These are phyloP conservation scores for Schmidtea mediterranea DNA, from an alignment of 1,140 invertebrate species.

Conservation along the genomic window DNA sequence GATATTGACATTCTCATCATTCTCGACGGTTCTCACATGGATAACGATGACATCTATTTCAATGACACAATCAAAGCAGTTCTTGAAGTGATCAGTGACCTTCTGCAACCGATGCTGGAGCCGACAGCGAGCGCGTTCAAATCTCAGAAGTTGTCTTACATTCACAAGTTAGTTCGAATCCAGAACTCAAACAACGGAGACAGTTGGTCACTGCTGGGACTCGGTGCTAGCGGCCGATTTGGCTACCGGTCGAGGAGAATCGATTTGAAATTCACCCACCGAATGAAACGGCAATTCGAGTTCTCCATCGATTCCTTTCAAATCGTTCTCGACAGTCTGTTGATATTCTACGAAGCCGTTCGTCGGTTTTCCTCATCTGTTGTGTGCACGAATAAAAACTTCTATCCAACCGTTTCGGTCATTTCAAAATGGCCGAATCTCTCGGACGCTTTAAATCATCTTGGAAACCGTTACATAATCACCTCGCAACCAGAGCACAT, in stretches of 20 bases:
- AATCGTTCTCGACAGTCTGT: conserved; percentile 77
- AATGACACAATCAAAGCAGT: too few relatives aligned
- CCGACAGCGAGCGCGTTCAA: too few relatives aligned
- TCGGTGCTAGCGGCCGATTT: conserved; percentile 46
- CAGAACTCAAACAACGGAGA: neutral
- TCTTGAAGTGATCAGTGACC: too few relatives aligned
- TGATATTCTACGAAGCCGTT: conserved; percentile 53
- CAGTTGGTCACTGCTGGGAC: conserved; percentile 72
- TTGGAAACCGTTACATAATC: conserved; percentile 69
- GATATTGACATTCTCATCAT: too few relatives aligned
- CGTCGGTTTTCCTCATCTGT: conserved; percentile 38
- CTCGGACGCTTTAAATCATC: conserved; percentile 64
- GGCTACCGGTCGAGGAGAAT: conserved; percentile 41
- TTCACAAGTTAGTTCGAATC: too few relatives aligned
- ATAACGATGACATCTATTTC: too few relatives aligned
- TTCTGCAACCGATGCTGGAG: too few relatives aligned
- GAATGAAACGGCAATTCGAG: conserved; percentile 90
- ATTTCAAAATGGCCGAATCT: conserved; percentile 94
- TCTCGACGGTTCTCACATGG: too few relatives aligned
- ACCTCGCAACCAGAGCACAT: conserved; percentile 91
- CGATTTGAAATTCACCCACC: conserved; percentile 93
- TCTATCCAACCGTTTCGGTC: conserved; percentile 79
- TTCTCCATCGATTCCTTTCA: conserved; percentile 98
- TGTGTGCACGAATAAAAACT: conserved; percentile 51
- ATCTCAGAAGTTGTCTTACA: too few relatives aligned